These are phyloP conservation scores for Triplophysa yarkandensis DNA, from an alignment of 2,797 vertebrate genomes.

Conservation along the genomic window DNA sequence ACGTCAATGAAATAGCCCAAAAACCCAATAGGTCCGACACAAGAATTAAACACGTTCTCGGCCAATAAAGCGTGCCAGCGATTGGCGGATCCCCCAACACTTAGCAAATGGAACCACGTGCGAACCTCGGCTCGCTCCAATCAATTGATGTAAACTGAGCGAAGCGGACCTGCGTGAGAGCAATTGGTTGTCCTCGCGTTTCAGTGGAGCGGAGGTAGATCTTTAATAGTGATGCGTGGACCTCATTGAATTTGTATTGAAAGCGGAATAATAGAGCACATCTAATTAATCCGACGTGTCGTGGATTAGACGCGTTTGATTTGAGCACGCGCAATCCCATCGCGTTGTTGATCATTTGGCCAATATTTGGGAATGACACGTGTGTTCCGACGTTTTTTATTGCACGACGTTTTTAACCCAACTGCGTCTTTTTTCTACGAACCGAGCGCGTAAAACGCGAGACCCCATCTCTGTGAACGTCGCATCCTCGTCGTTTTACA, in stretches of 20 bases:
- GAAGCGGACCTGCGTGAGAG: slow-evolving; percentile 61
- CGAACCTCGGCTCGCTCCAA: slow-evolving; percentile 64
- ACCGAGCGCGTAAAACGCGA: slow-evolving; percentile 30
- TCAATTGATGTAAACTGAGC: slow-evolving; percentile 60
- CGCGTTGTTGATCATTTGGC: slow-evolving; percentile 16
- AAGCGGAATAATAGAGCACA: slow-evolving; percentile 48
- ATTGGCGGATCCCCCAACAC: slow-evolving; percentile 64
- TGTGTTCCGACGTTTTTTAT: slow-evolving; percentile 2
- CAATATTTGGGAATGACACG: background rate
- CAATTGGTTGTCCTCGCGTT: slow-evolving; percentile 39
- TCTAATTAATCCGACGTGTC: slow-evolving; percentile 32
- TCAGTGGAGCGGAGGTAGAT: slow-evolving; percentile 50
- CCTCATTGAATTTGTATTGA: slow-evolving; percentile 37
- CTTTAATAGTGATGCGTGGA: slow-evolving; percentile 44
- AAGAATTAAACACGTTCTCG: slow-evolving; percentile 24
- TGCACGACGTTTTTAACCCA: slow-evolving; percentile 2
- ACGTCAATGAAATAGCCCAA: slow-evolving; percentile 6
- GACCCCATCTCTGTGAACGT: slow-evolving; percentile 38
- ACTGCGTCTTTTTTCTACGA: slow-evolving; percentile 51
- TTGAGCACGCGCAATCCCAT: too few species aligned
- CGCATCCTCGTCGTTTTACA: slow-evolving; percentile 5
- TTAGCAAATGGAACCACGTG: slow-evolving; percentile 64
- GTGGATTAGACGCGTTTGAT: slow-evolving; percentile 22
- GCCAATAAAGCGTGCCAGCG: slow-evolving; percentile 46
- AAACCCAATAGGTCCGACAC: slow-evolving; percentile 6